Conservation (phyloP, 2,888 invertebrate species). For the Cryptus armator region DNA sequence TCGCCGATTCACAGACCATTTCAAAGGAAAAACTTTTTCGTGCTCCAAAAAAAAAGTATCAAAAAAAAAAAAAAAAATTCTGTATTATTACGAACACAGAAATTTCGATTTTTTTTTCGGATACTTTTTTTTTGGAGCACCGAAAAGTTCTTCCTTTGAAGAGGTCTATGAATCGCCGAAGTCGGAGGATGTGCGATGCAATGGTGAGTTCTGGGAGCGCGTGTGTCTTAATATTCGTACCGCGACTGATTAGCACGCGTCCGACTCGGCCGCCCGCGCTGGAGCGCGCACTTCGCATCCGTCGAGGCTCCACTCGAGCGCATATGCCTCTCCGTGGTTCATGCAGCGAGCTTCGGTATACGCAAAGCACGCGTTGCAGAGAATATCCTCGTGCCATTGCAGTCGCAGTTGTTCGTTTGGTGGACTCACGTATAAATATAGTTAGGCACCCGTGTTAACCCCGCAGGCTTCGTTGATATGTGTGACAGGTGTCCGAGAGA, state of each 20-base stretch:
- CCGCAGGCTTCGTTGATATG: slow-evolving; percentile 70
- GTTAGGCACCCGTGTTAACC: slow-evolving; percentile 55
- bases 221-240: slow-evolving; percentile 39
- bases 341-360: slow-evolving; percentile 1
- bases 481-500: slow-evolving; percentile 80
- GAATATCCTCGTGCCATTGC: slow-evolving; percentile 28
- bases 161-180: not conserved
- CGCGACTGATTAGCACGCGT: slow-evolving; percentile 34
- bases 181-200: not conserved
- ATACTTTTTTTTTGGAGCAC: not conserved
- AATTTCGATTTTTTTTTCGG: no score
- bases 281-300: slow-evolving; percentile 17
- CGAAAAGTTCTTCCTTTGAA: not conserved
- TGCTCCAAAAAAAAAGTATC: not conserved
- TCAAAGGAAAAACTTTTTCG: not conserved
- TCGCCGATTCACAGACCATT: not conserved
- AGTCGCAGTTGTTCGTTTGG: slow-evolving; percentile 52
- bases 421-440: slow-evolving; percentile 69
- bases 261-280: slow-evolving; percentile 40
- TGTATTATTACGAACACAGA: no score
- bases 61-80: no score
- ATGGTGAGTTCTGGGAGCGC: not conserved
- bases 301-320: slow-evolving; percentile 32
- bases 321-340: not conserved
- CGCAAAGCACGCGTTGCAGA: slow-evolving; percentile 29